Evolutionary conservation across 2,888 invertebrate genomes (phyloP), one percentile per base, ranked within the genome.

Genomic region (Frankliniella intonsa): DNA sequence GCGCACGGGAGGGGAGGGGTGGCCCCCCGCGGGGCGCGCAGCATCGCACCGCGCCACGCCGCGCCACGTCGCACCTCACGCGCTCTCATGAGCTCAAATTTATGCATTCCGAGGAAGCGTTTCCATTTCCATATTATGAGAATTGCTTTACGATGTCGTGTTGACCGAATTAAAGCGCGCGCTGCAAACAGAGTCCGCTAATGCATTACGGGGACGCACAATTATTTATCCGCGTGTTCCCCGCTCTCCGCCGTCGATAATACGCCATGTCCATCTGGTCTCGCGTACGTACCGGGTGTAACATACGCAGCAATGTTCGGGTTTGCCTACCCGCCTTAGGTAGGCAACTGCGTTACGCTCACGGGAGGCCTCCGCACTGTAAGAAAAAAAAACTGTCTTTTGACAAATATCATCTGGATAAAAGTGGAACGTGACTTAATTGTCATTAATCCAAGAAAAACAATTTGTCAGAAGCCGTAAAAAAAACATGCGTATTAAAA

Each of bases 71-170:
- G 14, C 55, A 19, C 19, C 14, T 19, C 14, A 7, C 55, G 55
- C 55, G 55, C 55, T 55, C 55, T 55, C 55, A 55, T 55, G 55
- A 55, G 19, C 55, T 55, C 14, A 55, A 55, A 25, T 25, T 22
- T 25, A 76, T 76, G 69, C 25, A 76, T 76, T 76, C 69, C 69
- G 22, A 22, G 10, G 55, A 14, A 55, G 55, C 55, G 55, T 19
- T 55, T 76, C 0, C 25, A 76, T 76, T 76, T 76, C 69, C 69
- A 76, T 76, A 76, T 76, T 76, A 76, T 76, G 69, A 76, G 69
- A 76, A 76, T 76, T 76, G 69, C 69, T 76, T 76, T 76, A 76
- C 69, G 69, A 76, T 76, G 69, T 76, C 69, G 25, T 25, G 69
- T 76, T 76, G 69, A 25, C 69, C 69, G 69, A 76, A 76, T 76